phyloP scores from a whole-genome alignment of 2,113 vertebrate species.

The Podarcis raffonei region DNA sequence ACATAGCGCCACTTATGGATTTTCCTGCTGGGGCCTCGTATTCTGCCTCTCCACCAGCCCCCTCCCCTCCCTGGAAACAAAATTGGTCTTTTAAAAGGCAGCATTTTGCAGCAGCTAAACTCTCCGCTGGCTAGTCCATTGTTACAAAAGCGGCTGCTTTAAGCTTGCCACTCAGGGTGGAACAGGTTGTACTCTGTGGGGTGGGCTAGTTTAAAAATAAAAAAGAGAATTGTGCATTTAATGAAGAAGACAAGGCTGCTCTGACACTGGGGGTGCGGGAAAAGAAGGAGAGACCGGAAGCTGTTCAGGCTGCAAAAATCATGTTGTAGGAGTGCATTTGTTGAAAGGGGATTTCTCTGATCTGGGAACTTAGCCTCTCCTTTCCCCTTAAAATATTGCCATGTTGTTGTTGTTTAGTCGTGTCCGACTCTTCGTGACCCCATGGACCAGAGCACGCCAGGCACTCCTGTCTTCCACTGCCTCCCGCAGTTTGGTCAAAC shows the following conservation, averaged over 20 bases:
- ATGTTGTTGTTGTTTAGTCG: too few relatives aligned
- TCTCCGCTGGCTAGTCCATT: conserved; percentile 61
- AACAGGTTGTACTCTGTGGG: conserved; percentile 38
- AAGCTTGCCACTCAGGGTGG: conserved; percentile 56
- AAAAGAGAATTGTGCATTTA: neutral
- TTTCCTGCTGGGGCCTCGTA: conserved; percentile 62
- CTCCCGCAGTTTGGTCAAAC: too few relatives aligned
- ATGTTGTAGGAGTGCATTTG: neutral
- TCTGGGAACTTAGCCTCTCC: too few relatives aligned
- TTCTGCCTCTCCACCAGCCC: neutral
- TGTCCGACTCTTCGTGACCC: too few relatives aligned
- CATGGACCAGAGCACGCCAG: too few relatives aligned
- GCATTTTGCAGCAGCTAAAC: conserved; percentile 59
- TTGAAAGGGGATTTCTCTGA: too few relatives aligned
- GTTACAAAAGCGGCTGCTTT: conserved; percentile 69
- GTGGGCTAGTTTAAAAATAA: conserved; percentile 43
- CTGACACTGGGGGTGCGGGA: too few relatives aligned
- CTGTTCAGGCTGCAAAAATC: neutral
- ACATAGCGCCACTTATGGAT: conserved; percentile 62
- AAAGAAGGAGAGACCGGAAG: neutral
- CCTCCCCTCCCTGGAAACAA: neutral
- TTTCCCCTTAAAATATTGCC: too few relatives aligned
- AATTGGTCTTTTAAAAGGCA: conserved; percentile 28
- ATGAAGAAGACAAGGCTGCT: neutral
- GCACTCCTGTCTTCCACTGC: too few relatives aligned